Evolutionary conservation across 2,113 vertebrate species (phyloP), one percentile per base, ranked within the genome.

Genomic region (Cebidichthys violaceus): DNA sequence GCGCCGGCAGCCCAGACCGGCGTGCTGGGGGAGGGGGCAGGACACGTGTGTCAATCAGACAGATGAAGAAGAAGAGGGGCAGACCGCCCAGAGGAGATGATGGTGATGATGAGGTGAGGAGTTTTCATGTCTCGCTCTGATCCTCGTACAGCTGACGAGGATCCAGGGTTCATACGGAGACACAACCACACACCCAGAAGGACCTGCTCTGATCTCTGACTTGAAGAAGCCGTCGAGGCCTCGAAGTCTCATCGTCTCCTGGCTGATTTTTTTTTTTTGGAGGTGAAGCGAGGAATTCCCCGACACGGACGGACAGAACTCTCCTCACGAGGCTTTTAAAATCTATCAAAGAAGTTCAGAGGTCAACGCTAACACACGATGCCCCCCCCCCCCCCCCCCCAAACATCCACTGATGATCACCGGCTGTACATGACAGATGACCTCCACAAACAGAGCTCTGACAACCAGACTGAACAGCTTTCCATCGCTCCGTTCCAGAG

Each of bases 1-100:
- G 61, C 97, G 95, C 91, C 96, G 95, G 92, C 96, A 97, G 83
- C 91, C 86, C 0, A 94, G 91, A 43, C 90, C 90, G 37, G 93
- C 81, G 15, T 81, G 93, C 95, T 97, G 18, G 18, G 20, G 79
- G 73, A 90, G 18, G 18, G 20, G 79, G 73, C 90, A 59, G 69
- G 83, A 87, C 54, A 83, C 37, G 50, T 41, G 76, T 71, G 92
- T 91, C 83, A 92, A 52, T 92, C 88, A 86, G 70, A 65, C 88
- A 77, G 64, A 83, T 85, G 82, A 52, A 89, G 72, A 37, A 9
- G 43, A 47, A 47, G 69, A 18, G 22, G 72, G 17, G 39, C 66
- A 41, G 3, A n/a, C 50, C 59, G 75, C 71, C 59, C 15, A 0
- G 66, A 64, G 64, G 73, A 62, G 29, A 41, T 47, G 24, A 5